These are phyloP conservation scores for Iphiclides podalirius DNA, from an alignment of 2,888 invertebrate genomes.

Conservation along the genomic window DNA sequence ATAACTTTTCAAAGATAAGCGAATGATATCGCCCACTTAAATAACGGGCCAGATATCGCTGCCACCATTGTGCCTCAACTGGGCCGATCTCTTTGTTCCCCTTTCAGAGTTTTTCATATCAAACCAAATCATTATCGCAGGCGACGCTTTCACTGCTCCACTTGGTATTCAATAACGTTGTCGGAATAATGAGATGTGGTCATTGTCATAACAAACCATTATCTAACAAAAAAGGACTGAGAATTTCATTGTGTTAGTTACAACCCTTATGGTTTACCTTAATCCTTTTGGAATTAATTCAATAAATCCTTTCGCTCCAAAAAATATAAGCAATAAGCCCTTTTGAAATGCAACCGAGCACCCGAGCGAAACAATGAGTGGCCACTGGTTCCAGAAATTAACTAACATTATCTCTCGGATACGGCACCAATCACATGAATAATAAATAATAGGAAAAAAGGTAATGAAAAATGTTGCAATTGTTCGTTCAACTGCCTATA, in stretches of 20 bases:
- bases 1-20: slow-evolving; percentile 6
- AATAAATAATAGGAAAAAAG: too few relatives aligned
- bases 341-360: too few relatives aligned
- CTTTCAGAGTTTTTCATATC: not conserved
- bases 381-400: too few relatives aligned
- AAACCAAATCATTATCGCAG: not conserved
- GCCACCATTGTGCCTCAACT: slow-evolving; percentile 2
- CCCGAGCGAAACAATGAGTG: too few relatives aligned
- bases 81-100: not conserved
- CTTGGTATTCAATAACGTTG: not conserved
- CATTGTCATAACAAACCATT: not conserved
- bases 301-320: too few relatives aligned
- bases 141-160: not conserved
- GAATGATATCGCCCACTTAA: slow-evolving; percentile 4
- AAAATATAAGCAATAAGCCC: too few relatives aligned
- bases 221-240: not conserved
- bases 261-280: not conserved
- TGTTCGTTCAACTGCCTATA: too few relatives aligned
- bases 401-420: too few relatives aligned
- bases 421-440: too few relatives aligned
- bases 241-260: too few relatives aligned
- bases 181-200: not conserved
- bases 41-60: slow-evolving; percentile 1
- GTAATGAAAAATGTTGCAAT: too few relatives aligned
- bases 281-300: too few relatives aligned